Evolutionary conservation across 92 coral and sea anemone genomes (phyloP).

Genomic region (Metridium senile): DNA sequence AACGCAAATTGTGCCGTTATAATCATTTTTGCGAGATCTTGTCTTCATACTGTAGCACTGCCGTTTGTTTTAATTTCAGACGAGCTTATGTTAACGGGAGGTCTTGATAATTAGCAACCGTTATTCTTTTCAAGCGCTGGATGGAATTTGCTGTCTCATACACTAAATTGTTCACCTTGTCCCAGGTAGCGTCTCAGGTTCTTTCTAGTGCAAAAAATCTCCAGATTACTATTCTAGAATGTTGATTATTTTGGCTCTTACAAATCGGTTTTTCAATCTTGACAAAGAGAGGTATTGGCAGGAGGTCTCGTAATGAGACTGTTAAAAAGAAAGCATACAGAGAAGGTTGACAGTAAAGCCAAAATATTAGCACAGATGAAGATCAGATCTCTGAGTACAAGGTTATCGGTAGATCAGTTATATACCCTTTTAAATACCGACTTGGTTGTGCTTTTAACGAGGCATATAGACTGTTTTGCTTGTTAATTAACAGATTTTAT

Average conservation of each 20-base stretch:
- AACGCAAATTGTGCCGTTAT: conserved; percentile 17
- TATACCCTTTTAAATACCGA: conserved; percentile 13
- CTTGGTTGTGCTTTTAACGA: conserved; percentile 11
- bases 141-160: neutral
- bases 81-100: conserved; percentile 22
- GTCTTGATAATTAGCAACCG: conserved; percentile 17
- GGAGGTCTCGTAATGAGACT: neutral
- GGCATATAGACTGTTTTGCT: neutral
- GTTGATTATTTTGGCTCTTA: neutral
- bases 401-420: conserved; percentile 19
- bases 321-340: neutral
- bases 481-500: conserved; percentile 16
- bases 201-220: neutral
- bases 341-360: neutral
- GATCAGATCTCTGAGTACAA: conserved; percentile 9
- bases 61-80: conserved; percentile 19
- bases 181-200: neutral
- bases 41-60: neutral
- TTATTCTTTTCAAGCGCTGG: neutral
- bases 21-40: conserved; percentile 4
- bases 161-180: neutral
- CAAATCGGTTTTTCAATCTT: neutral
- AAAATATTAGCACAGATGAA: conserved; percentile 1
- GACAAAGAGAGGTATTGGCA: neutral
- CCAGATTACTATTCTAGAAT: neutral